Conservation (phyloP, 1,140 invertebrate species). For the Caenorhabditis latens region DNA sequence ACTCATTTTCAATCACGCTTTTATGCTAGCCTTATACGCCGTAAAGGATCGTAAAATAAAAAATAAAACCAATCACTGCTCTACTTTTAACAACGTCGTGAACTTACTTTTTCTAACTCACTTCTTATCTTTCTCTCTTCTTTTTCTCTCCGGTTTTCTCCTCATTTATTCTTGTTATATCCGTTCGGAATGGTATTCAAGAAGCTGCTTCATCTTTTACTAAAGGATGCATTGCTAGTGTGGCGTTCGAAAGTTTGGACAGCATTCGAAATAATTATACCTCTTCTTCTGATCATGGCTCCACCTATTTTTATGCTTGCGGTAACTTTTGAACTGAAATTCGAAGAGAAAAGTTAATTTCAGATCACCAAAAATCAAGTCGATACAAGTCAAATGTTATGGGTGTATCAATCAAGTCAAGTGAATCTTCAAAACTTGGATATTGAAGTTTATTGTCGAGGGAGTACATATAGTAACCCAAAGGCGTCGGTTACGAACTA, state of each 20-base stretch:
- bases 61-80: no score
- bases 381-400: no score
- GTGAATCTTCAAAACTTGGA: no score
- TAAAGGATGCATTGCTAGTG: neutral
- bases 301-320: neutral
- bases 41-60: neutral
- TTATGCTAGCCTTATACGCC: neutral
- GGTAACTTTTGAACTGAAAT: neutral
- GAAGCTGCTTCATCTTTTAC: constrained; percentile 30
- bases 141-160: no score
- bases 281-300: neutral
- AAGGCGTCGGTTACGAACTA: no score
- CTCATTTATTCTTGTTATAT: neutral
- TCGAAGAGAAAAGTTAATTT: neutral
- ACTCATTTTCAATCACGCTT: no score
- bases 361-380: neutral
- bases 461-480: no score
- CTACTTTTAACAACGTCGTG: neutral
- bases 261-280: neutral
- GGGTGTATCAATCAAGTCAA: no score
- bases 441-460: no score
- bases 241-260: constrained; percentile 26
- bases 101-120: constrained; percentile 11
- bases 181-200: neutral
- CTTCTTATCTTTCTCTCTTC: neutral